Evolutionary conservation across 2,888 invertebrate species (phyloP).

Genomic region (Griposia aprilina): DNA sequence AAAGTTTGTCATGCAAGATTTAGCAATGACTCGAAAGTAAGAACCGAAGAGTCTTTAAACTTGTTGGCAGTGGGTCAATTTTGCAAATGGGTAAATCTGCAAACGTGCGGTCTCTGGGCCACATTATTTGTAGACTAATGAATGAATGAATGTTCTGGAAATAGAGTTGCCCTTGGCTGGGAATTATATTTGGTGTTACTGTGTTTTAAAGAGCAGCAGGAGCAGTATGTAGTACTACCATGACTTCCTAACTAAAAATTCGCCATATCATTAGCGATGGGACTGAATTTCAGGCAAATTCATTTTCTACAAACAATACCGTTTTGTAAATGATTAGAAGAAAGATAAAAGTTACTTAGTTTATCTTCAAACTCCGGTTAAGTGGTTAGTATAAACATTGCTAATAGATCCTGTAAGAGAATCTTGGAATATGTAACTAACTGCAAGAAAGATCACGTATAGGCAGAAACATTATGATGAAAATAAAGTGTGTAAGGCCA

Average conservation of each 20-base stretch:
- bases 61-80: neutral
- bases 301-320: neutral
- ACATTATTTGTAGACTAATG: neutral
- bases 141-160: neutral
- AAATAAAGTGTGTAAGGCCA: neutral
- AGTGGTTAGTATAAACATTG: neutral
- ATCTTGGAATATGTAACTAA: neutral
- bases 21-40: conserved; percentile 2
- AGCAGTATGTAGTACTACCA: neutral
- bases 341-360: too few species aligned
- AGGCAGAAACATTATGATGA: neutral
- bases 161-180: too few species aligned
- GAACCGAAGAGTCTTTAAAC: neutral
- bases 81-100: neutral
- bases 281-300: neutral
- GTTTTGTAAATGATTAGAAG: neutral
- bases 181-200: too few species aligned
- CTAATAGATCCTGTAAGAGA: neutral
- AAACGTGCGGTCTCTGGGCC: neutral
- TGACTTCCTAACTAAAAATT: neutral
- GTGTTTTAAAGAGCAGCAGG: neutral
- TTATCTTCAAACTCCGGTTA: neutral
- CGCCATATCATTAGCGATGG: neutral
- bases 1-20: conserved; percentile 11
- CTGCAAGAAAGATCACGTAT: too few species aligned